Base-by-base conservation (phyloP, 2,888 invertebrate genomes). In the Aproaerema taeniolella region DNA sequence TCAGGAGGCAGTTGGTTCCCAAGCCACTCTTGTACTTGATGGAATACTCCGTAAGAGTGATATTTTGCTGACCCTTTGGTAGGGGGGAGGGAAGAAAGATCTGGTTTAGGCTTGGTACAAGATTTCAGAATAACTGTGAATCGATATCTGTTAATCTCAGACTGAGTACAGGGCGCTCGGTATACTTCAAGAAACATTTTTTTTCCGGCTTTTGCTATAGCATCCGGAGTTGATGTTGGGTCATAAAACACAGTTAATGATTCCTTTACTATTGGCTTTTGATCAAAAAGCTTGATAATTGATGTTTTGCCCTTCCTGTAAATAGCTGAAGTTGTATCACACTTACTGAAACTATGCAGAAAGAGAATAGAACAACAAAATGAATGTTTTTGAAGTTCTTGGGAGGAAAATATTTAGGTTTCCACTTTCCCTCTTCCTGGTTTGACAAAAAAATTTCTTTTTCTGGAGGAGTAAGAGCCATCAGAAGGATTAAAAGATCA, bases 351-450 rank as follows among this genome's bases (percentile, higher is more conserved):
- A 39, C 39, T 32, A 24, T 39, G 39, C 24, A 39, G 25, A 16
- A 39, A 39, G 16, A 39, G 39, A 39, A 39, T 25, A 16, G 39
- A 31, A 39, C 25, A 17, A 39, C 31, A 39, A 39, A 39, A 39
- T 39, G 31, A 39, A 38, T 14, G 39, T 30, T 39, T 39, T 39
- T 25, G 8, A 14, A 39, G 39, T 32, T 31, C 20, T 31, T 31
- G 39, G 5, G 42, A 34, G n/a, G 42, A 42, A 42, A 42, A 42
- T 30, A 38, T 38, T 2, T 24, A 29, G 37, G 33, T 38, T 42
- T 42, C 42, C 24, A 38, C 34, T 34, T 29, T 38, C 34, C 30
- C 38, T 31, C n/a, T n/a, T n/a, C n/a, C n/a, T n/a, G n/a, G n/a
- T n/a, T n/a, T n/a, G n/a, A n/a, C n/a, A n/a, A n/a, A 29, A 12